Evolutionary conservation across 1,140 invertebrate species (phyloP).

Genomic region (Eufriesea mexicana): DNA sequence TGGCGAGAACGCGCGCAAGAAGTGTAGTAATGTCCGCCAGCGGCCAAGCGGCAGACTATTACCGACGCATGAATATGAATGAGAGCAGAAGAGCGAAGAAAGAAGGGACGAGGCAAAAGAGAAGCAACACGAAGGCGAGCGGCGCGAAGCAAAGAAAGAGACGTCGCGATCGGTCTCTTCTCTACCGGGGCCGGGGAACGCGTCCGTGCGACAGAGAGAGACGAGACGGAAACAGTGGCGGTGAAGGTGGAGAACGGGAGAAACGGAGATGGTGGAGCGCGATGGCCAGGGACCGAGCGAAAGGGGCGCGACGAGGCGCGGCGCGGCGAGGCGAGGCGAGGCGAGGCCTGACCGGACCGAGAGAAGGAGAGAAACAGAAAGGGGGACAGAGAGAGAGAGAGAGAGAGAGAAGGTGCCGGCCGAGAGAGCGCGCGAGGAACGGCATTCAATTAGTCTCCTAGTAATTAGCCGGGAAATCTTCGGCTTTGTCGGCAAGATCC

Average conservation of each 20-base stretch:
- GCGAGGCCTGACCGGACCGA: constrained; percentile 3
- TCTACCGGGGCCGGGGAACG: neutral
- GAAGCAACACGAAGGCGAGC: neutral
- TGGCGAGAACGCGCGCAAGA: constrained; percentile 77
- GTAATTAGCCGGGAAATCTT: constrained; percentile 83
- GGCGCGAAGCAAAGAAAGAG: constrained; percentile 32
- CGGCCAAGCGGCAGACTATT: constrained; percentile 78
- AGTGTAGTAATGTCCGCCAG: constrained; percentile 77
- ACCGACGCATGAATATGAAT: constrained; percentile 81
- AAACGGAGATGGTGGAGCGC: neutral
- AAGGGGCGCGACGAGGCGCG: neutral
- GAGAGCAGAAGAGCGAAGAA: constrained; percentile 70
- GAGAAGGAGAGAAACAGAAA: neutral
- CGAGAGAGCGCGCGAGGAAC: constrained; percentile 64
- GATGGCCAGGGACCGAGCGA: neutral
- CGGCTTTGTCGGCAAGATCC: constrained; percentile 81
- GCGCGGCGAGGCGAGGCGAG: neutral
- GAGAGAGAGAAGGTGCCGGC: constrained; percentile 39
- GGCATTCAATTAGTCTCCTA: constrained; percentile 82
- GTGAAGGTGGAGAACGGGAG: neutral
- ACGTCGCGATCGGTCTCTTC: constrained; percentile 6
- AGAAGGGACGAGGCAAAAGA: constrained; percentile 13
- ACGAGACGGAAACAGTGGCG: constrained; percentile 28
- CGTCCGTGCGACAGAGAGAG: neutral
- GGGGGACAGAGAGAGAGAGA: constrained; percentile 37